phyloP scores from a whole-genome alignment of 2,113 vertebrate genomes.

The Muntiacus reevesi region DNA sequence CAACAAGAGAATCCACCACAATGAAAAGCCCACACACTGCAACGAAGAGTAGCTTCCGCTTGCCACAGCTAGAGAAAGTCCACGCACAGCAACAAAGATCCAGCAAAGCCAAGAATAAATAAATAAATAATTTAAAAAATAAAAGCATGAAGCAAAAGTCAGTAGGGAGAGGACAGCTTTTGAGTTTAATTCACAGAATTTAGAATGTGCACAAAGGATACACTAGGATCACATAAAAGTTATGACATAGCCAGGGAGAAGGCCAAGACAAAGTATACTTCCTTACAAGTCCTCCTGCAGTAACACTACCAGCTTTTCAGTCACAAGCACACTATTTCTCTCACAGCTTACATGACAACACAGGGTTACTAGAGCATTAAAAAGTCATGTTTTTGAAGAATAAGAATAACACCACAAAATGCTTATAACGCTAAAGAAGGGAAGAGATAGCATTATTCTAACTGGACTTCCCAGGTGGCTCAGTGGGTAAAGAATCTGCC shows the following conservation, averaged over 20 bases:
- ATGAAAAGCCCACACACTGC: not conserved
- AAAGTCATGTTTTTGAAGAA: constrained; percentile 3
- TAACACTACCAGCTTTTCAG: not conserved
- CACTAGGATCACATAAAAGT: not conserved
- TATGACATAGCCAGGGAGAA: not conserved
- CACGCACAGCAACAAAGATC: not conserved
- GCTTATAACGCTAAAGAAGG: constrained; percentile 1
- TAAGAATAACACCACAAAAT: not conserved
- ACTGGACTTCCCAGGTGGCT: not conserved
- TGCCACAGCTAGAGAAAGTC: not conserved
- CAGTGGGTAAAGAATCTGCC: not conserved
- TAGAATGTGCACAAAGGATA: not conserved
- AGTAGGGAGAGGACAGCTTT: not conserved
- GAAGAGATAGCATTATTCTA: not conserved
- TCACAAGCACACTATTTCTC: not conserved
- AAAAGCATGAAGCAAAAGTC: constrained; percentile 13
- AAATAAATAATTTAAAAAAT: not conserved
- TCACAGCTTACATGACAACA: not conserved
- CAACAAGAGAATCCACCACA: not conserved
- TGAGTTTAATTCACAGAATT: not conserved
- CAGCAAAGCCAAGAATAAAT: not conserved
- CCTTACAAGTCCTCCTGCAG: not conserved
- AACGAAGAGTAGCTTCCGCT: not conserved
- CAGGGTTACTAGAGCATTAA: not conserved
- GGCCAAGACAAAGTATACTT: not conserved